Percentiles rank a stretch among this genome's conserved stretches.
phyloP scores from a whole-genome alignment of 2,888 invertebrate species.

The Tillus elongatus region DNA sequence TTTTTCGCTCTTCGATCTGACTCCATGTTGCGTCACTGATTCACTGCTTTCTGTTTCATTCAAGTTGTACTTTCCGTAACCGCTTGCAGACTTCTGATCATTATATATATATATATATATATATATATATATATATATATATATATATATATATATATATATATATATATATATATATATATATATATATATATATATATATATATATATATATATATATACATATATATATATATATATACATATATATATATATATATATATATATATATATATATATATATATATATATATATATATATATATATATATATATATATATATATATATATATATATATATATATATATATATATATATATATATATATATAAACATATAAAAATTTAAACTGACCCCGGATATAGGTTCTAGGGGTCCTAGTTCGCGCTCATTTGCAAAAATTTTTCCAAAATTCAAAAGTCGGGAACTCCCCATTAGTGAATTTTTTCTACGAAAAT shows the following conservation, averaged over 20 bases:
- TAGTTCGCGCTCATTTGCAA: no score
- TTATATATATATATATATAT: neutral
- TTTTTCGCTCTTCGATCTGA: no score
- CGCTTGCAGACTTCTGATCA: no score
- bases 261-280: conserved; percentile 7
- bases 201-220: conserved; percentile 7
- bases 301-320: conserved; percentile 7
- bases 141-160: conserved; percentile 5
- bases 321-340: conserved; percentile 7
- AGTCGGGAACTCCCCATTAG: no score
- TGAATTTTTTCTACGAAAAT: no score
- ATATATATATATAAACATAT: no score
- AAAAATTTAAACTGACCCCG: no score
- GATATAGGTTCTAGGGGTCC: no score
- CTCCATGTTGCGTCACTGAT: no score
- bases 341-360: conserved; percentile 7
- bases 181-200: conserved; percentile 7
- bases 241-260: conserved; percentile 7
- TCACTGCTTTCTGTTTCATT: no score
- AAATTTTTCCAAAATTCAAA: no score
- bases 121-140: conserved; percentile 2
- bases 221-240: conserved; percentile 7
- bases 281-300: conserved; percentile 7
- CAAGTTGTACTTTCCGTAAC: no score
- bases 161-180: conserved; percentile 7